Evolutionary conservation across 2,113 vertebrate genomes (phyloP).

Genomic region (Misgurnus anguillicaudatus): DNA sequence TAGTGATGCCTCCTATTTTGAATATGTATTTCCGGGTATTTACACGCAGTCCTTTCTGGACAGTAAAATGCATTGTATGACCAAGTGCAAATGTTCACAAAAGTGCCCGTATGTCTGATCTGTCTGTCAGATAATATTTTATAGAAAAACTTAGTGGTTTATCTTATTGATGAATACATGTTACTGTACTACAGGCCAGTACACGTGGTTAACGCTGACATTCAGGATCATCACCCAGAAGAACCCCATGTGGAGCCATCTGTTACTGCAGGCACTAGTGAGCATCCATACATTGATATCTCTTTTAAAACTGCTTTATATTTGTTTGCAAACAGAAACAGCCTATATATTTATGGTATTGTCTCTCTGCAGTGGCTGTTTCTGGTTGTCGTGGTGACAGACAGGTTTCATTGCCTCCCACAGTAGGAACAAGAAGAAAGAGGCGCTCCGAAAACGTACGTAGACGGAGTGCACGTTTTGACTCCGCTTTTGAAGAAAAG

Average conservation of each 20-base stretch:
- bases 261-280: neutral
- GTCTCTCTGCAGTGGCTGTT: neutral
- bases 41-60: too few relatives aligned
- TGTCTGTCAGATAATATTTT: too few relatives aligned
- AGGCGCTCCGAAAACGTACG: conserved; percentile 58
- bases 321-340: neutral
- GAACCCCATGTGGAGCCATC: neutral
- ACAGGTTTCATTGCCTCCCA: conserved; percentile 53
- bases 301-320: neutral
- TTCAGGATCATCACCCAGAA: neutral
- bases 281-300: neutral
- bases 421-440: conserved; percentile 62
- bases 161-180: neutral
- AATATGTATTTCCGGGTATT: too few relatives aligned
- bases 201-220: neutral
- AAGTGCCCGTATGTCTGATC: too few relatives aligned
- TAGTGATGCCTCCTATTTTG: too few relatives aligned
- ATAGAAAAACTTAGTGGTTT: too few relatives aligned
- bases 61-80: too few relatives aligned
- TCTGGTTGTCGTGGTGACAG: neutral
- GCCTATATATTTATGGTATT: neutral
- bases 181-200: neutral
- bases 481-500: neutral
- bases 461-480: conserved; percentile 24
- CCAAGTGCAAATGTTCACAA: too few relatives aligned